Percentiles rank a stretch among this genome's conserved stretches.
Conservation (phyloP, 1,140 invertebrate genomes). For the Drosophila nikananu region DNA sequence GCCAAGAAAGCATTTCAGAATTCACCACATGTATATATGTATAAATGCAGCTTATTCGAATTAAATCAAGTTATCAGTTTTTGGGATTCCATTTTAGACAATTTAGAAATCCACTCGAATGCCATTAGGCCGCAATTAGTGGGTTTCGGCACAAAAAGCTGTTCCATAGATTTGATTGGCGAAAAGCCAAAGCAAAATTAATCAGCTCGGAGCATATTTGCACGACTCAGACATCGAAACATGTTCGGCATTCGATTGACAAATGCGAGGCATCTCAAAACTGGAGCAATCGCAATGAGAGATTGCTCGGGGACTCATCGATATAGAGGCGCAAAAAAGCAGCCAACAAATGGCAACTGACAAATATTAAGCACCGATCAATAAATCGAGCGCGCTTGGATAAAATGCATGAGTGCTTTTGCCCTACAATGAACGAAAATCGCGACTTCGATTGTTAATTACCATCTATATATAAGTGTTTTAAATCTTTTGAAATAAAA, state of each 20-base stretch:
- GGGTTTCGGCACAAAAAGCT: slow-evolving; percentile 36
- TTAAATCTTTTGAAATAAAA: neutral
- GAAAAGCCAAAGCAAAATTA: slow-evolving; percentile 46
- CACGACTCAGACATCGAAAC: slow-evolving; percentile 59
- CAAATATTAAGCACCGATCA: slow-evolving; percentile 45
- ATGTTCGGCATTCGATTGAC: slow-evolving; percentile 76
- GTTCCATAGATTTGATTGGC: slow-evolving; percentile 24
- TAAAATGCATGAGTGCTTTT: slow-evolving; percentile 39
- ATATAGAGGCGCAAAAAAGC: slow-evolving; percentile 33
- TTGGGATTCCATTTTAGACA: slow-evolving; percentile 19
- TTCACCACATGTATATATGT: slow-evolving; percentile 1
- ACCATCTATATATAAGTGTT: slow-evolving; percentile 24
- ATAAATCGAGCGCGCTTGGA: slow-evolving; percentile 52
- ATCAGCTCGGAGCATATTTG: slow-evolving; percentile 64
- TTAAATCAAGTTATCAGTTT: slow-evolving; percentile 33
- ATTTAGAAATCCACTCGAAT: slow-evolving; percentile 32
- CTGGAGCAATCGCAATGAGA: slow-evolving; percentile 60
- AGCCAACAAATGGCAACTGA: slow-evolving; percentile 65
- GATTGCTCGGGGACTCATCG: slow-evolving; percentile 38
- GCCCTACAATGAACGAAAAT: slow-evolving; percentile 30
- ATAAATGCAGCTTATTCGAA: neutral
- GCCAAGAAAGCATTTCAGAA: slow-evolving; percentile 1
- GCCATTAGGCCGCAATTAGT: slow-evolving; percentile 53
- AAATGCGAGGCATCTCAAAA: slow-evolving; percentile 74
- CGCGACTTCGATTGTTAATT: slow-evolving; percentile 23